Evolutionary conservation across 2,797 vertebrate genomes (phyloP).

Genomic region (Tragopan temminckii): DNA sequence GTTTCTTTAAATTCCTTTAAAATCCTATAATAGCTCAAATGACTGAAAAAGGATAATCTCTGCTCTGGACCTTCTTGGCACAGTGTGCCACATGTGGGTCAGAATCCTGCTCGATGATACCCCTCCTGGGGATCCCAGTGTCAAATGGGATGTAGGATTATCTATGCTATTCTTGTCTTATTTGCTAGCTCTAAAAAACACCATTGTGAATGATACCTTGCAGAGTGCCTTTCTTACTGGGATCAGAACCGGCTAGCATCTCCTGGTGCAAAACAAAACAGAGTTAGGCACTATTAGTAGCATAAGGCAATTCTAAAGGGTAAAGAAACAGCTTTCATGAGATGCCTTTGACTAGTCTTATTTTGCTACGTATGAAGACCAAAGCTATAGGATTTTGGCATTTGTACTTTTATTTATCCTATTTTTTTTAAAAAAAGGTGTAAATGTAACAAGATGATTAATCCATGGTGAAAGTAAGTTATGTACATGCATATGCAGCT

Average conservation of each 20-base stretch:
- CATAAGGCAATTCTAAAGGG: neutral
- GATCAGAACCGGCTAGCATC: neutral
- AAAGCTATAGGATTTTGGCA: neutral
- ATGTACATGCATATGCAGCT: neutral
- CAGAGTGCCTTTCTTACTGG: neutral
- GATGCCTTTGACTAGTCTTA: neutral
- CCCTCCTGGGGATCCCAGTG: neutral
- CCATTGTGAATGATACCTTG: neutral
- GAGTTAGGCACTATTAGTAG: neutral
- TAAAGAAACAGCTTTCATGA: neutral
- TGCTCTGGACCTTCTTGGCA: neutral
- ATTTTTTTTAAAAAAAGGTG: neutral
- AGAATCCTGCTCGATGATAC: neutral
- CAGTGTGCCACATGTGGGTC: fast-evolving
- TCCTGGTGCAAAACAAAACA: neutral
- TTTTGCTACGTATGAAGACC: neutral
- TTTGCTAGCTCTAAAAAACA: neutral
- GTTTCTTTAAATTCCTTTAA: neutral
- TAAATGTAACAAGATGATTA: neutral
- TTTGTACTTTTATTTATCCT: neutral
- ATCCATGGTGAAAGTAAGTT: neutral
- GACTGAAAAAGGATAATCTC: neutral
- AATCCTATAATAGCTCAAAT: neutral
- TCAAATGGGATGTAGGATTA: neutral
- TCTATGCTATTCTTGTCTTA: neutral